Evolutionary conservation across 2,888 invertebrate genomes (phyloP), one percentile per base, ranked within the genome.

Genomic region (Neoaliturus tenellus): DNA sequence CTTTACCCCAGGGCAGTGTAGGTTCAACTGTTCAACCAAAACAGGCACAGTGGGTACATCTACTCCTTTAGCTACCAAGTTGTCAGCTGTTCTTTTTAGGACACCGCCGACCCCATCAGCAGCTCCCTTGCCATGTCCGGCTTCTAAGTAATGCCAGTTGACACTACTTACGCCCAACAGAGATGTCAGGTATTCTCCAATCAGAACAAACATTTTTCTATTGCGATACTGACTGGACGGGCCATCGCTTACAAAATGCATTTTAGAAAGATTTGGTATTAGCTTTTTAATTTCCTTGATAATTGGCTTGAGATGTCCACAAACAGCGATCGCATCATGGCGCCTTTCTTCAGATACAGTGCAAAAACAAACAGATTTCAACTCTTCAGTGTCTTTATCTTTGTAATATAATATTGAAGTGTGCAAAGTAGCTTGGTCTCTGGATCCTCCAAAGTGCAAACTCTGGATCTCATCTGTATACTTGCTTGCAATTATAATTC

Each of bases 401-500:
- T 41, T 41, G 41, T 41, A 41, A 41, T 41, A 41, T 41, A 41
- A 41, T 41, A 41, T 41, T 41, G 41, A 41, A 62, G 81, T 81
- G 62, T 81, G 81, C 25, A 81, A 23, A 8, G 81, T 81, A 33
- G 41, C 81, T 48, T 62, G 81, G 17, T n/a, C 12, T 25, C 28
- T 58, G 35, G 81, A 81, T 20, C 58, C 81, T 25, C 81, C 81
- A 81, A 58, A 81, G 62, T 81, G 82, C n/a, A 25, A 14, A 25
- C 35, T 35, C 48, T 82, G 82, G 20, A 82, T 69, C 31, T 82
- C 44, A 33, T 31, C 14, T 12, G 17, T n/a, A 28, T 82, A 69
- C 48, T 82, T n/a, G n/a, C n/a, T n/a, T 82, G 28, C 69, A 81
- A 17, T 25, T 23, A 69, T 69, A 81, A 81, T 81, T 81, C 31